phyloP scores from a whole-genome alignment of 2,113 vertebrate species.

The Seriola dumerili region DNA sequence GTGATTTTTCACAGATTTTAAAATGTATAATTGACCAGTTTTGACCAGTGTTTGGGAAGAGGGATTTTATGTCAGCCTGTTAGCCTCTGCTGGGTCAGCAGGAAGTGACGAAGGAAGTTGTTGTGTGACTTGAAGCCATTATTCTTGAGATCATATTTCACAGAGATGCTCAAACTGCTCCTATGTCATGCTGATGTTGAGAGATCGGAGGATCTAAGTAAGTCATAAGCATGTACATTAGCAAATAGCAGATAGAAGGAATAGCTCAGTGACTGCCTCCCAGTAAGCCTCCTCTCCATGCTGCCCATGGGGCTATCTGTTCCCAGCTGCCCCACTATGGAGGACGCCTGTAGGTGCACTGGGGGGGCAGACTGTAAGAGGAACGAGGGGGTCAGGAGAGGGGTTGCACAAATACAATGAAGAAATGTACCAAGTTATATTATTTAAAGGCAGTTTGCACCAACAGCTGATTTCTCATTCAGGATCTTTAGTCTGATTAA shows the following conservation, averaged over 20 bases:
- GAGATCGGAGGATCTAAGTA: conserved; percentile 78
- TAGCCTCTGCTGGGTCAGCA: conserved; percentile 23
- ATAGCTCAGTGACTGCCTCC: conserved; percentile 51
- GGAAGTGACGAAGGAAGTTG: conserved; percentile 39
- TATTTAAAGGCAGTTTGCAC: not conserved
- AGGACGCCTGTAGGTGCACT: conserved; percentile 28
- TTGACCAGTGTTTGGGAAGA: conserved; percentile 27
- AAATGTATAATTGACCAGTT: too few species aligned
- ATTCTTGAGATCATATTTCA: conserved; percentile 54
- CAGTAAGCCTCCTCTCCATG: conserved; percentile 73
- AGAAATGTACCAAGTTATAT: not conserved
- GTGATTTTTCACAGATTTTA: too few species aligned
- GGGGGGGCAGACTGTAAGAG: conserved; percentile 32
- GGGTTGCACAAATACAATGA: not conserved
- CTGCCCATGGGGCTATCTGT: conserved; percentile 29
- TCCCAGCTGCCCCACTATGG: not conserved
- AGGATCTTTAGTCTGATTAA: not conserved
- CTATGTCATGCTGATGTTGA: conserved; percentile 72
- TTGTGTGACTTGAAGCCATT: conserved; percentile 71
- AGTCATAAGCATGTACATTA: not conserved
- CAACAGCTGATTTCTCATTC: not conserved
- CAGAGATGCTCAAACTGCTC: conserved; percentile 68
- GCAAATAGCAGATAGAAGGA: not conserved
- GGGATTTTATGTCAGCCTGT: conserved; percentile 67
- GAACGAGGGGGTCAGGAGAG: not conserved